Evolutionary conservation across 2,113 vertebrate genomes (phyloP).

Genomic region (Halichoerus grypus): DNA sequence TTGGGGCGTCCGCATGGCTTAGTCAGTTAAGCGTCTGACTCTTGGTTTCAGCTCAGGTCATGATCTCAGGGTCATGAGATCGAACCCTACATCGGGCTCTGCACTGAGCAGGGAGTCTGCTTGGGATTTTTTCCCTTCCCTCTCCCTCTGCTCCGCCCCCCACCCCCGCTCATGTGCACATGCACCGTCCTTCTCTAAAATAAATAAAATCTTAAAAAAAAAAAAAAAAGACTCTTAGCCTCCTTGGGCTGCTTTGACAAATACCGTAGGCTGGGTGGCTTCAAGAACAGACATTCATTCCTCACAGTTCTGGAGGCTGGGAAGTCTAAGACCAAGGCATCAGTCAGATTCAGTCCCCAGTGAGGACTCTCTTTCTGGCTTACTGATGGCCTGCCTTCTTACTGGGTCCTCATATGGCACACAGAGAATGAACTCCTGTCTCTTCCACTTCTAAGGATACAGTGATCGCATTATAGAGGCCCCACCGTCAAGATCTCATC

Average conservation of each 20-base stretch:
- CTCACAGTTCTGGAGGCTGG: neutral
- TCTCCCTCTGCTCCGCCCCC: neutral
- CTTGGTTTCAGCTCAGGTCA: neutral
- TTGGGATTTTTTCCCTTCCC: neutral
- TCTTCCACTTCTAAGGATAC: neutral
- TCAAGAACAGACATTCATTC: neutral
- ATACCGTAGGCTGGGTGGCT: neutral
- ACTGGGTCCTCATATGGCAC: accelerated
- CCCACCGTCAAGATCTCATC: neutral
- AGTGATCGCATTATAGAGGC: neutral
- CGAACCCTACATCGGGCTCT: neutral
- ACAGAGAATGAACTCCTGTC: neutral
- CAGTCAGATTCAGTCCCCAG: neutral
- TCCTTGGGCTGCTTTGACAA: neutral
- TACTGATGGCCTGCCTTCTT: neutral
- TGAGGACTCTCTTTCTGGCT: neutral
- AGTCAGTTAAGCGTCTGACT: neutral
- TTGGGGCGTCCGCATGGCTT: neutral
- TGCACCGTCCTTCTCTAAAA: neutral
- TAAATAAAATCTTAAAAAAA: neutral
- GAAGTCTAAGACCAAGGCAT: neutral
- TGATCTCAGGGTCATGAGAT: neutral
- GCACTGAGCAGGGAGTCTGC: neutral
- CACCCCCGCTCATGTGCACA: neutral
- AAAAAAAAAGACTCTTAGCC: neutral